Evolutionary conservation across 2,113 vertebrate genomes (phyloP), one percentile per base, ranked within the genome.

Genomic region (Delphinapterus leucas): DNA sequence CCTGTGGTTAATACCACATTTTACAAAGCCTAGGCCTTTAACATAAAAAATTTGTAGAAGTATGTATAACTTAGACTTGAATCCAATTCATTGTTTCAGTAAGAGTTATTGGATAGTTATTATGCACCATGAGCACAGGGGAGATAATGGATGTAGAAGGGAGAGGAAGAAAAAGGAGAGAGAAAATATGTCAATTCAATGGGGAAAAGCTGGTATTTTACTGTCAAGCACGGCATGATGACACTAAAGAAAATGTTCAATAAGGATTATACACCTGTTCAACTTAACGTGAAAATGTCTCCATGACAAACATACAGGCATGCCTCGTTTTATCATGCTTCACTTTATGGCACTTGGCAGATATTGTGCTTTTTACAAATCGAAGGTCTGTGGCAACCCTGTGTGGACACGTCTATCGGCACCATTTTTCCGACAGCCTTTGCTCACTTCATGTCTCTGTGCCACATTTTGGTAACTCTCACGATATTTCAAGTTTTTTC

Each of bases 341-440:
- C n/a, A 81, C 21, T 81, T 5, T 9, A 58, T 9, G 0, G 1
- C 21, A 58, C 77, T 38, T 38, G 49, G 33, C n/a, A 26, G 77
- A 58, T 25, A 58, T 1, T 58, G 33, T 58, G 53, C 33, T 58
- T 36, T 81, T 81, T 26, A 58, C 77, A 81, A 5, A 38, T 36
- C 25, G n/a, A 58, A 58, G 21, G 21, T 58, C 26, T 26, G 33
- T 38, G 77, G n/a, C 77, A 81, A 26, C 7, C 53, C 53, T 38
- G n/a, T 15, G 13, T 9, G 0, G 13, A 25, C 12, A 36, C 21
- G 0, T 17, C 21, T 9, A 3, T 3, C 0, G 6, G 33, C n/a
- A 17, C 77, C 33, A 9, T 9, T 23, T 26, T 26, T 58, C 21
- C 33, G 38, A 6, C 7, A 58, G 12, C 53, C 58, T 38, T 58